phyloP scores from a whole-genome alignment of 35 echinoderm and acorn worm genomes.

The Holothuria glaberrima region DNA sequence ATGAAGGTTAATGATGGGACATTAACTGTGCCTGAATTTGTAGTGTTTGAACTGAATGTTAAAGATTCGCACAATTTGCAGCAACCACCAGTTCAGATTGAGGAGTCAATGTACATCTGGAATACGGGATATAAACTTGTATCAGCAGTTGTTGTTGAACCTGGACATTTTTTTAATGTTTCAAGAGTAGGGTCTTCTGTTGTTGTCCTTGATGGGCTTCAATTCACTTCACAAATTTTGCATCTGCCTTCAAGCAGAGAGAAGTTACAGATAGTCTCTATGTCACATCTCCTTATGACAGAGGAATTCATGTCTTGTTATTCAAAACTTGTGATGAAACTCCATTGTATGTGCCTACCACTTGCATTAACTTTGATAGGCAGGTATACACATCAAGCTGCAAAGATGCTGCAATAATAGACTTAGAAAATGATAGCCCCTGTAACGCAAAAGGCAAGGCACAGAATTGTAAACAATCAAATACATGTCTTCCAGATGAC shows the following conservation, averaged over 20 bases:
- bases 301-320: slow-evolving; percentile 6
- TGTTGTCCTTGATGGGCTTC: slow-evolving; percentile 13
- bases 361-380: background rate
- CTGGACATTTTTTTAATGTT: background rate
- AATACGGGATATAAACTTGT: background rate
- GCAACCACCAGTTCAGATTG: background rate
- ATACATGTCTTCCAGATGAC: background rate
- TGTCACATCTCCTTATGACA: background rate
- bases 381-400: background rate
- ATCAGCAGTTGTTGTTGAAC: background rate
- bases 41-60: background rate
- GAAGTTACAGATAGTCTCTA: background rate
- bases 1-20: background rate
- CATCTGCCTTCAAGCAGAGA: background rate
- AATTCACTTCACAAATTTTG: background rate
- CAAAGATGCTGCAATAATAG: too few relatives aligned
- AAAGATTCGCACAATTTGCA: background rate
- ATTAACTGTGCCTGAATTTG: background rate
- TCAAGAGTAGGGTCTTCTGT: background rate
- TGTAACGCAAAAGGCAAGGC: background rate
- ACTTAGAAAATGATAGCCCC: background rate
- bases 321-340: background rate
- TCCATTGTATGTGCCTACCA: background rate
- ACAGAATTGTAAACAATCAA: background rate
- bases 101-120: background rate